A percentile compares a stretch with the other conserved stretches of the same genome.
Conservation (phyloP, 2,888 invertebrate species). For the Lepidocyrtoides sp. region DNA sequence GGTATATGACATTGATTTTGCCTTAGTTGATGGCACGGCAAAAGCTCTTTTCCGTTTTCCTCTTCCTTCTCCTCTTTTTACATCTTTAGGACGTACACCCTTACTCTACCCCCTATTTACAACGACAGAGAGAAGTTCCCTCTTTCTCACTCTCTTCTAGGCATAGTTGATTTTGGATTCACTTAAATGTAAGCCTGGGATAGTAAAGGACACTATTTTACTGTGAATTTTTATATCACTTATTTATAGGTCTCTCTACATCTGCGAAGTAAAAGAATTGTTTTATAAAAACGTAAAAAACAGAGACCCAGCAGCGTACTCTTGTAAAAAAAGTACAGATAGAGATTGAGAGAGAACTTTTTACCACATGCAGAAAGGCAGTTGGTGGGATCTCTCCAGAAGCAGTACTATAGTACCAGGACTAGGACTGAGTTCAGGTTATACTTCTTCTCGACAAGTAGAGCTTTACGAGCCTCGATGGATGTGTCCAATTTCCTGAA, state of each 20-base stretch:
- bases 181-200: conserved; percentile 41
- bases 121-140: neutral
- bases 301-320: neutral
- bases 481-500: conserved; percentile 85
- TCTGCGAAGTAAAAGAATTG: conserved; percentile 47
- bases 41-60: conserved; percentile 56
- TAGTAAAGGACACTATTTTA: conserved; percentile 25
- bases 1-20: conserved; percentile 79
- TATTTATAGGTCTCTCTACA: conserved; percentile 37
- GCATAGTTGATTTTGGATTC: conserved; percentile 46
- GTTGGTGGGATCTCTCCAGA: conserved; percentile 2
- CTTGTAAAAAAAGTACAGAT: neutral
- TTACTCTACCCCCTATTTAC: neutral
- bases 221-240: conserved; percentile 43
- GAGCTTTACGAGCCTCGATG: conserved; percentile 84
- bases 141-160: neutral
- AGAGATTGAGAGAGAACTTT: neutral
- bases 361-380: conserved; percentile 44
- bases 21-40: conserved; percentile 55
- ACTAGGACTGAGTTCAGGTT: neutral
- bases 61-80: neutral
- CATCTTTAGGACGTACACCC: neutral
- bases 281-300: conserved; percentile 34
- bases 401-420: too few species aligned
- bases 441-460: conserved; percentile 56